Base-by-base conservation (phyloP, 2,888 invertebrate species). In the Stramonita haemastoma region DNA sequence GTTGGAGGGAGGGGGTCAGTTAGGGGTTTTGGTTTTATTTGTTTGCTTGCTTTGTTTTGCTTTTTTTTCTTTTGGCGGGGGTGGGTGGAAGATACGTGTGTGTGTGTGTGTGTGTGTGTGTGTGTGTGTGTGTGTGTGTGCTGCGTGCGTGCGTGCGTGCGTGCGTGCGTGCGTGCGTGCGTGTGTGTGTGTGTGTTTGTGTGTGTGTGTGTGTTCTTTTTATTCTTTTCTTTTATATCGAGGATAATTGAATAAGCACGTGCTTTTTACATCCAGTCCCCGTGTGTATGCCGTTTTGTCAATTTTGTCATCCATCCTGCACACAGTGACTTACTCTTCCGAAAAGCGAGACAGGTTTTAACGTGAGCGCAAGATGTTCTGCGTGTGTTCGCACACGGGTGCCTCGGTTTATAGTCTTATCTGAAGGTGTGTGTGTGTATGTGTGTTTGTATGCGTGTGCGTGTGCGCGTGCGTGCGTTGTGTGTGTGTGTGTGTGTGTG, bases 71-170 rank as follows among this genome's bases (percentile, higher is more conserved):
- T 83, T n/a, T 15, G 5, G 29, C 34, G 81, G 17, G 81, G 17
- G 83, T 84, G 46, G 46, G 46, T 46, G 46, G 46, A 8, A 86
- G 46, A 56, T 66, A 66, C 34, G 56, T 70, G 77, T 83, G 81
- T 70, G 77, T 90, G 84, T 90, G 60, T 90, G 73, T 77, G 34
- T 89, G 87, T 87, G 81, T 89, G 70, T 90, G 85, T 89, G 34
- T 87, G 85, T 86, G 87, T 87, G 79, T 34, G 70, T 89, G 84
- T 85, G 66, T 22, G 66, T 66, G 66, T 66, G 60, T 66, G 66
- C n/a, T 66, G 66, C 13, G 66, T 66, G 66, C 13, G 4, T 66
- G 66, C 13, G 66, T 13, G 34, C 15, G 66, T 66, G 60, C 19
- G 60, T n/a, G n/a, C n/a, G n/a, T n/a, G 85, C 86, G 34, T 87